A percentile compares a stretch with the other conserved stretches of the same genome.
phyloP scores from a whole-genome alignment of 2,113 vertebrate genomes.

The Rhinolophus sinicus region DNA sequence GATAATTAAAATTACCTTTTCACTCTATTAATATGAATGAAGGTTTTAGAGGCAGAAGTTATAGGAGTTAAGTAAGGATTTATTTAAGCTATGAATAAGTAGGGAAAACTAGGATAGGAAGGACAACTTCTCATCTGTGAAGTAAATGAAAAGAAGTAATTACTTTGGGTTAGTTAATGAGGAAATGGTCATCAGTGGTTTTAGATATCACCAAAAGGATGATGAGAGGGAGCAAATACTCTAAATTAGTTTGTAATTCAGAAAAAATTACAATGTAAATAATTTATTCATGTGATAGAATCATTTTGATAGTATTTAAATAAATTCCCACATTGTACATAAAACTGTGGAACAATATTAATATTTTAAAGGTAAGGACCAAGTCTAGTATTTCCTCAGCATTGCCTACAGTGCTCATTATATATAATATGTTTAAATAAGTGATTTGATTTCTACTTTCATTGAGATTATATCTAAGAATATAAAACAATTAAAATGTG shows the following conservation, averaged over 20 bases:
- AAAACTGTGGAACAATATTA: slow-evolving; percentile 10
- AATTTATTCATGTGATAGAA: not conserved
- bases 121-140: not conserved
- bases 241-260: not conserved
- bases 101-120: slow-evolving; percentile 9
- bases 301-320: slow-evolving; percentile 38
- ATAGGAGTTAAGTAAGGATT: slow-evolving; percentile 29
- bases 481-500: slow-evolving; percentile 35
- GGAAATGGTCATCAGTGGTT: not conserved
- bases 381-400: not conserved
- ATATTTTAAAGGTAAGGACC: not conserved
- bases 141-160: not conserved
- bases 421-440: not conserved
- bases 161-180: slow-evolving; percentile 43
- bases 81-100: slow-evolving; percentile 7
- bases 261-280: slow-evolving; percentile 11
- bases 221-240: not conserved
- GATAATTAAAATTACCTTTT: slow-evolving; percentile 8
- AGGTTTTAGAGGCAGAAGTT: slow-evolving; percentile 4
- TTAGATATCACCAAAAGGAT: slow-evolving; percentile 37
- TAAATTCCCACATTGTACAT: not conserved
- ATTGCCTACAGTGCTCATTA: not conserved
- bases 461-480: not conserved
- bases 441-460: not conserved
- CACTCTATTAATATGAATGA: slow-evolving; percentile 34